Conservation (phyloP, 2,888 invertebrate species). For the Muschampia plurimacula region DNA sequence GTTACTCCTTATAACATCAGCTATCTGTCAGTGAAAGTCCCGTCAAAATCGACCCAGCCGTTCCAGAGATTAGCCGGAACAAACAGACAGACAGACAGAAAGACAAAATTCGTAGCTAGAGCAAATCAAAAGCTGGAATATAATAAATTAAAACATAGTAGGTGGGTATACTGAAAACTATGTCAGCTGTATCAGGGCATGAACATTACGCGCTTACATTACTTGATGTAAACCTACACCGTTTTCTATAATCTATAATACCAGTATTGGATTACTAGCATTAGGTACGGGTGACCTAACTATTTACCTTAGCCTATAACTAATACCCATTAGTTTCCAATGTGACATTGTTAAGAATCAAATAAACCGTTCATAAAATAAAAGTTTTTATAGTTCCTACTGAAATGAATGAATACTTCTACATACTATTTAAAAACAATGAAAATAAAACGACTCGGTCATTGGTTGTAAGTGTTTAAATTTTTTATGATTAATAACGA, state of each 20-base stretch:
- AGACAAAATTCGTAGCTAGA: too few relatives aligned
- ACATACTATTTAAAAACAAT: too few relatives aligned
- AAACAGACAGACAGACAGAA: too few relatives aligned
- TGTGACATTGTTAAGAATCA: not conserved
- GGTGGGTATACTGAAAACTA: constrained; percentile 20
- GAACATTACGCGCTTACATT: constrained; percentile 34
- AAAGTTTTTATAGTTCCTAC: not conserved
- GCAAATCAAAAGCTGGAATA: too few relatives aligned
- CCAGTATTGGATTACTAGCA: constrained; percentile 14
- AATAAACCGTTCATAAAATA: not conserved
- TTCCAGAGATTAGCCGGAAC: too few relatives aligned
- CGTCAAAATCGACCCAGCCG: too few relatives aligned
- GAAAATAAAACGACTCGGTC: too few relatives aligned
- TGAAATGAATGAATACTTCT: not conserved
- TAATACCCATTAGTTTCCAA: not conserved
- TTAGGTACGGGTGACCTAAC: constrained; percentile 25
- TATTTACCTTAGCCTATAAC: not conserved
- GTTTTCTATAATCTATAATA: constrained; percentile 18
- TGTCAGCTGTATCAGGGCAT: constrained; percentile 35
- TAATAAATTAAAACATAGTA: not conserved
- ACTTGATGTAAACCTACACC: constrained; percentile 29
- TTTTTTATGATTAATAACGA: too few relatives aligned
- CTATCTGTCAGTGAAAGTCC: too few relatives aligned
- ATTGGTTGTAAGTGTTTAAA: too few relatives aligned
- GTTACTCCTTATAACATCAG: too few relatives aligned